Percentiles rank a stretch among this genome's conserved stretches.
phyloP scores from a whole-genome alignment of 2,797 vertebrate species.

The Lepilemur septentrionalis region DNA sequence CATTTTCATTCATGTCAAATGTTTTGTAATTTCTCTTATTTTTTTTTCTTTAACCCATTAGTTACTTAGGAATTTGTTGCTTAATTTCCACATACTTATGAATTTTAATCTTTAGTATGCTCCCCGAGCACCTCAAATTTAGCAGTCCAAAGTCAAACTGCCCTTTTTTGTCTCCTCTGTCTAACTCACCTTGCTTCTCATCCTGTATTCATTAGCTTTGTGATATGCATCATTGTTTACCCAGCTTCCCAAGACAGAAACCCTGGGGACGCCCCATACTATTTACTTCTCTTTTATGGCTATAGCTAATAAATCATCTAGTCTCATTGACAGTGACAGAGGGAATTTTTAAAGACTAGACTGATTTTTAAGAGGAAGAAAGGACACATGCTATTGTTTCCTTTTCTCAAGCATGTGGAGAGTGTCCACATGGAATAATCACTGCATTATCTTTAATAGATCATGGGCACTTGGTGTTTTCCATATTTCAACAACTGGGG shows the following conservation, averaged over 20 bases:
- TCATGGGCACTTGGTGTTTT: conserved; percentile 18
- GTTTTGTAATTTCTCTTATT: neutral
- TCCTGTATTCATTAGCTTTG: neutral
- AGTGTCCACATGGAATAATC: neutral
- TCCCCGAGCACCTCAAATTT: neutral
- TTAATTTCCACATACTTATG: neutral
- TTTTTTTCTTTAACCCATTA: neutral
- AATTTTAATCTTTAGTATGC: neutral
- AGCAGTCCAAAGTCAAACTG: neutral
- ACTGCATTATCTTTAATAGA: neutral
- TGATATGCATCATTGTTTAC: neutral
- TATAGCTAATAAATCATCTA: neutral
- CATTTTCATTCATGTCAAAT: neutral
- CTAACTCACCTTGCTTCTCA: neutral
- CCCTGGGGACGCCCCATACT: neutral
- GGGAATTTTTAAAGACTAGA: neutral
- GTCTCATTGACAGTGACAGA: neutral
- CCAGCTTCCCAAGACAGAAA: neutral
- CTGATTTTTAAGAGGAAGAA: neutral
- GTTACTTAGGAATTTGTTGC: neutral
- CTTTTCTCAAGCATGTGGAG: neutral
- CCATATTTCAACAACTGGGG: conserved; percentile 59
- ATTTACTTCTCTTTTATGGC: neutral
- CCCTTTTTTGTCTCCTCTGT: neutral
- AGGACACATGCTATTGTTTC: neutral